A percentile compares a stretch with the other conserved stretches of the same genome.
phyloP scores from a whole-genome alignment of 1,140 invertebrate genomes.

The Saccostrea cuccullata region DNA sequence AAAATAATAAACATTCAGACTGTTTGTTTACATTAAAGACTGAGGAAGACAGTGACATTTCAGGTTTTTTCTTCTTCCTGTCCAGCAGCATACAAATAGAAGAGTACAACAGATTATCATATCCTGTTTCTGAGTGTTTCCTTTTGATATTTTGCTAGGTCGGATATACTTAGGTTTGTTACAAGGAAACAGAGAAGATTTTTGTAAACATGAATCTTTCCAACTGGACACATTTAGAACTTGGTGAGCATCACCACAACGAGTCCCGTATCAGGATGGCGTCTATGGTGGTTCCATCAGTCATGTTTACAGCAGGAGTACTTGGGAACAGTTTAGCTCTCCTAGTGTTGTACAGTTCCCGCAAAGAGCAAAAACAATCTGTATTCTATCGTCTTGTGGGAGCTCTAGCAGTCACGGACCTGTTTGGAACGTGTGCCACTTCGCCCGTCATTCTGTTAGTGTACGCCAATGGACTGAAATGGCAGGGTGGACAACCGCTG shows the following conservation, averaged over 20 bases:
- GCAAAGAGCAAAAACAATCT: conserved; percentile 60
- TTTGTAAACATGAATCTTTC: neutral
- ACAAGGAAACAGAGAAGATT: neutral
- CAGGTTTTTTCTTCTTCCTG: neutral
- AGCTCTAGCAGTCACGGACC: conserved; percentile 68
- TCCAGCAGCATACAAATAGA: neutral
- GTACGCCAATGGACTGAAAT: conserved; percentile 65
- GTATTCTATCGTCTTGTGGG: conserved; percentile 72
- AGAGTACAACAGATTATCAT: neutral
- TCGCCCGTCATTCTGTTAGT: conserved; percentile 70
- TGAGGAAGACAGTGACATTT: neutral
- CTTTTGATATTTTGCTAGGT: neutral
- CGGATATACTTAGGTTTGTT: neutral
- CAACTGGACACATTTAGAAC: neutral
- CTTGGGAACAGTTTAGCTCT: conserved; percentile 69
- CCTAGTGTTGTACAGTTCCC: conserved; percentile 64
- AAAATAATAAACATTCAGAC: neutral
- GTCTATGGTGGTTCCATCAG: conserved; percentile 37
- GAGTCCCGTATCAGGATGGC: neutral
- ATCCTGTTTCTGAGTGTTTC: neutral
- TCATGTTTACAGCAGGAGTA: conserved; percentile 68
- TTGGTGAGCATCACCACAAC: neutral
- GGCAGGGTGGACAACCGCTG: conserved; percentile 69
- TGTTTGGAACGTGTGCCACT: conserved; percentile 68
- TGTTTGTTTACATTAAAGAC: neutral